phyloP scores from a whole-genome alignment of 2,888 invertebrate species.

The Plebejus anna region DNA sequence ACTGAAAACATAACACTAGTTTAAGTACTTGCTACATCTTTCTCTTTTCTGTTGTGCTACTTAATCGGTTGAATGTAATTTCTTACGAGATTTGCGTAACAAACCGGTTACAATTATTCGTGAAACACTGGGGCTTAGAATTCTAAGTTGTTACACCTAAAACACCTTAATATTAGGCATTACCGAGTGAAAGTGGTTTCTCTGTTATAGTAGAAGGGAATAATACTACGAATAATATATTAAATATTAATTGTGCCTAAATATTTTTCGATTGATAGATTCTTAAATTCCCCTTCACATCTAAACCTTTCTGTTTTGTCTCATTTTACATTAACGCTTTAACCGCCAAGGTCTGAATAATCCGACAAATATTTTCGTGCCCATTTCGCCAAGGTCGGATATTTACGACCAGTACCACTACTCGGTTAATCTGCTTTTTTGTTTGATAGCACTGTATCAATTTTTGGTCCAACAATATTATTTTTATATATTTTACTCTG shows the following conservation, averaged over 20 bases:
- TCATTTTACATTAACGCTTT: background rate
- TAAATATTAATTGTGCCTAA: background rate
- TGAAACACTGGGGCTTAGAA: constrained; percentile 2
- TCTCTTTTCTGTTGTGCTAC: constrained; percentile 1
- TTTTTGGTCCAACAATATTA: background rate
- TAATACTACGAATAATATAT: background rate
- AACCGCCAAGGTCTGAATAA: no score
- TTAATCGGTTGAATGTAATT: background rate
- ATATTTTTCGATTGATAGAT: background rate
- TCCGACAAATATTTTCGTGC: no score
- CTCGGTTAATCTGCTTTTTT: no score
- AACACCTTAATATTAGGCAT: background rate
- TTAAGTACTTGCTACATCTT: background rate
- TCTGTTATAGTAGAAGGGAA: constrained; percentile 18
- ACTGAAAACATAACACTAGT: background rate
- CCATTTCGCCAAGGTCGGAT: no score
- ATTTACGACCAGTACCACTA: no score
- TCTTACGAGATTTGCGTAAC: constrained; percentile 21
- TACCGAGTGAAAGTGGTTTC: constrained; percentile 28
- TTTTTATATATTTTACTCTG: no score
- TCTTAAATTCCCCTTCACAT: background rate
- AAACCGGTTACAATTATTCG: constrained; percentile 23
- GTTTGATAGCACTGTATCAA: background rate
- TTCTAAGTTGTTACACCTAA: constrained; percentile 12
- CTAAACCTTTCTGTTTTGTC: background rate